Conservation (phyloP, 2,888 invertebrate species). For the Oscheius sp. region DNA sequence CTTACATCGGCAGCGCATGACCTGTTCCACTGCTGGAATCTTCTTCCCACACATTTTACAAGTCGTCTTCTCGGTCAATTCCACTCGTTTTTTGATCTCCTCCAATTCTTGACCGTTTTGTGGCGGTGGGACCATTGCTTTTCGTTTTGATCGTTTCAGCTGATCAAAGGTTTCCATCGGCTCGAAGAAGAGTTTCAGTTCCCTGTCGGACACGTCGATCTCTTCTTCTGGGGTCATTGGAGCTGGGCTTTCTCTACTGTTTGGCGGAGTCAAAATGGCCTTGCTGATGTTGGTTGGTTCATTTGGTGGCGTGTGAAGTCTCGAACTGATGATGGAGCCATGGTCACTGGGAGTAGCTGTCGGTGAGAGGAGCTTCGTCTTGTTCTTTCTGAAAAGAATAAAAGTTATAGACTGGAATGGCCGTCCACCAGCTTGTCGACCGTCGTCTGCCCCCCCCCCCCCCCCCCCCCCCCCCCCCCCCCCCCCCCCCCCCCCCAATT, state of each 20-base stretch:
- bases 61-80: conserved; percentile 43
- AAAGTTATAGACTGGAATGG: no score
- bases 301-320: background rate
- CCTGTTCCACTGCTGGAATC: conserved; percentile 52
- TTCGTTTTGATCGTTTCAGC: conserved; percentile 40
- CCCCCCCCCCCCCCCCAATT: no score
- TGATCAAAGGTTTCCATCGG: conserved; percentile 54
- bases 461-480: no score
- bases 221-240: conserved; percentile 8
- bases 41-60: conserved; percentile 54
- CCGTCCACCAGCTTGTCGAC: no score
- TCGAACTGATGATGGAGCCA: background rate
- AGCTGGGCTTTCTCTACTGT: background rate
- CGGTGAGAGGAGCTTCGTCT: conserved; percentile 20
- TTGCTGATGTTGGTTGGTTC: background rate
- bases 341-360: conserved; percentile 3
- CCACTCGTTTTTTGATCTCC: conserved; percentile 40
- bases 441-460: no score
- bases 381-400: conserved; percentile 35
- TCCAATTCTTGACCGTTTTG: conserved; percentile 44
- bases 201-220: conserved; percentile 53
- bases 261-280: background rate
- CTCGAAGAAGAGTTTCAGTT: conserved; percentile 58
- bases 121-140: conserved; percentile 54
- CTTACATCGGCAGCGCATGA: conserved; percentile 52